Conservation (phyloP, 2,888 invertebrate species). For the Limnephilus marmoratus region DNA sequence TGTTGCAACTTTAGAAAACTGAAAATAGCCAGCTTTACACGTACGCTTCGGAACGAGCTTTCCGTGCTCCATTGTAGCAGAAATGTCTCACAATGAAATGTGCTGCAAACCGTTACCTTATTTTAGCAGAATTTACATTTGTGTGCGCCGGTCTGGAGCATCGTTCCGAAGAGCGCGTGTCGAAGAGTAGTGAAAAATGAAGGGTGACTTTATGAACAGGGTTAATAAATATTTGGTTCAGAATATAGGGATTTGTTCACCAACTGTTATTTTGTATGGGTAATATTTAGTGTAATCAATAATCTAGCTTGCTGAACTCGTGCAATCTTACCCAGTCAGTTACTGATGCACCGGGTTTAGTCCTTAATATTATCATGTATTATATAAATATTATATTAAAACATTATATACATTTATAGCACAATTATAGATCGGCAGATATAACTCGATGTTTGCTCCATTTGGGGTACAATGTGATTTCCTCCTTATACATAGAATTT, state of each 20-base stretch:
- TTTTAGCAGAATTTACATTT: no score
- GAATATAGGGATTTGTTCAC: slow-evolving; percentile 2
- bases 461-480: background rate
- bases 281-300: slow-evolving; percentile 45
- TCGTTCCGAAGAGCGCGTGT: no score
- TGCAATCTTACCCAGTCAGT: slow-evolving; percentile 30
- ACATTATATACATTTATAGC: slow-evolving; percentile 11
- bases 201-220: slow-evolving; percentile 46
- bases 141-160: no score
- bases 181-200: background rate
- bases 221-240: slow-evolving; percentile 12
- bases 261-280: slow-evolving; percentile 42
- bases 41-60: no score
- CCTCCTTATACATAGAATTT: background rate
- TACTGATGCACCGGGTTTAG: background rate
- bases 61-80: no score
- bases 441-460: background rate
- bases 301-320: slow-evolving; percentile 38
- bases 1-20: background rate
- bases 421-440: background rate
- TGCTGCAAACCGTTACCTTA: no score
- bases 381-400: slow-evolving; percentile 26
- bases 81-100: no score
- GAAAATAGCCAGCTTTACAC: background rate
- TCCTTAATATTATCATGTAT: slow-evolving; percentile 32